These are phyloP conservation scores for Cephalopholis sonnerati DNA, from an alignment of 2,113 vertebrate species.

Conservation along the genomic window DNA sequence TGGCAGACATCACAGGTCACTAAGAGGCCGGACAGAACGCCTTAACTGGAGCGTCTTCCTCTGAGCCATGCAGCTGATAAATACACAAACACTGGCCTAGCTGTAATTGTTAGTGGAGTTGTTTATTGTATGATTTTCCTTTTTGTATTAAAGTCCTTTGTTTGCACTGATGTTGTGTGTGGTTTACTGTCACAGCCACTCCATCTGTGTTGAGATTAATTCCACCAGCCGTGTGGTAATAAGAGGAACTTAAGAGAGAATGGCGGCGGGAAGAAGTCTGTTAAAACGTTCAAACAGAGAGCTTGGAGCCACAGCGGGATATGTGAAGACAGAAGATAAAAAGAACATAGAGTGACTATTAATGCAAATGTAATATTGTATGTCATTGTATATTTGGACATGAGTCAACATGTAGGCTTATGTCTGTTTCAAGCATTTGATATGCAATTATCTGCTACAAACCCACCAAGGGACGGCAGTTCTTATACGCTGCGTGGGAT, in stretches of 20 bases:
- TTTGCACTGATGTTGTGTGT: too few species aligned
- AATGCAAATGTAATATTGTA: constrained; percentile 4
- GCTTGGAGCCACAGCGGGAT: neutral
- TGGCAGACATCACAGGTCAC: neutral
- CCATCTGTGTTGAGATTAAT: neutral
- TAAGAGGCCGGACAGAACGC: neutral
- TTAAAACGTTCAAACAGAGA: constrained; percentile 8
- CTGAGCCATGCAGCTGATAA: neutral
- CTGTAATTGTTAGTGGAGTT: too few species aligned
- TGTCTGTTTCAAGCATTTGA: constrained; percentile 23
- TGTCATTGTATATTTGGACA: constrained; percentile 10
- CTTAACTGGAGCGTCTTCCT: neutral
- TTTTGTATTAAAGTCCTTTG: too few species aligned
- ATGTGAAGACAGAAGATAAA: neutral
- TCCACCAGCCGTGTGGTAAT: neutral
- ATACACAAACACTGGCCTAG: neutral
- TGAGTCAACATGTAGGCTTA: constrained; percentile 1
- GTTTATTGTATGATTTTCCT: too few species aligned
- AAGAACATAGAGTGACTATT: neutral
- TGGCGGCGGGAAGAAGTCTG: neutral
- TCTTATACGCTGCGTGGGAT: constrained; percentile 9
- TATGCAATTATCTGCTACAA: constrained; percentile 27
- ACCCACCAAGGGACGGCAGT: constrained; percentile 11
- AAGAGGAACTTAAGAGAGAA: neutral
- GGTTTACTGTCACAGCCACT: too few species aligned